Evolutionary conservation across 2,888 invertebrate genomes (phyloP), one percentile per base, ranked within the genome.

Genomic region (Drosophila prolongata): DNA sequence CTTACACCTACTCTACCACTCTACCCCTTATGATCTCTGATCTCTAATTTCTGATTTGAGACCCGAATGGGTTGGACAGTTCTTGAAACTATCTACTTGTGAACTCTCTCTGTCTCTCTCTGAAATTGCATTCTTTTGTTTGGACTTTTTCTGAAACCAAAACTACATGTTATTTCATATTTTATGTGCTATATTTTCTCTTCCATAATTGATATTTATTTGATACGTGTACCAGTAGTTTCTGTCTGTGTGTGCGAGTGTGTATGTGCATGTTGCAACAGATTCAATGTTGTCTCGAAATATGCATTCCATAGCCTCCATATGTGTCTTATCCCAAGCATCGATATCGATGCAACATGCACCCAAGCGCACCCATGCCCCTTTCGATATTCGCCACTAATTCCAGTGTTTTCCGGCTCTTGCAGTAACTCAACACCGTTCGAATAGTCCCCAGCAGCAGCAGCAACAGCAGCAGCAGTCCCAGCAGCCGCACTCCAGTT

Each of bases 341-440:
- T 77, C 76, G 80, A 90, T 30, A 30, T 30, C 6, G 80, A 90
- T 90, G 89, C 90, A 90, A 89, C 90, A 89, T 90, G 90, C 70
- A 67, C 73, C 44, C 62, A 66, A 58, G 49, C 56, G 49, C 56
- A 55, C 55, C 19, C 59, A 53, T 64, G 34, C 55, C 40, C 38
- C 13, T 42, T 37, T 16, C 10, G 37, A 6, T 38, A n/a, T 11
- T 14, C 8, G 13, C 38, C n/a, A 19, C 34, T 72, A 40, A 37
- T 62, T 30, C 53, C 11, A 30, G 14, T 53, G 16, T 11, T 50
- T 52, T 53, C 16, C 53, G 65, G 59, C 62, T 68, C 69, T 78
- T 89, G 60, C 85, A 92, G 92, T 92, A 92, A 92, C 92, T 91
- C 92, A 92, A 89, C 92, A 92, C 85, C 92, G 92, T 90, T 92